Evolutionary conservation across 2,888 invertebrate species (phyloP).

Genomic region (Noctua comes): DNA sequence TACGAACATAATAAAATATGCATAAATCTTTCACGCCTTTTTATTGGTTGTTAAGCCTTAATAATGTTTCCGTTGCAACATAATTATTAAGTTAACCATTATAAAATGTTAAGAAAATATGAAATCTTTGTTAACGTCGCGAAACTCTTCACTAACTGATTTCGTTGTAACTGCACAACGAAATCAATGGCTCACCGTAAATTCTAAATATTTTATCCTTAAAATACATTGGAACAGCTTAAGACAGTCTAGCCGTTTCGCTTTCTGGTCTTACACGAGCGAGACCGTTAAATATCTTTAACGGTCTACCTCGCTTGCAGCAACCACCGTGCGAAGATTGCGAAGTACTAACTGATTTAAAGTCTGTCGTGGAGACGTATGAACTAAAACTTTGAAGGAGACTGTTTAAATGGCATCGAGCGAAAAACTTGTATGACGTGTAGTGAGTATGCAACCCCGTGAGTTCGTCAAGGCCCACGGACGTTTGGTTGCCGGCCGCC

Average conservation of each 20-base stretch:
- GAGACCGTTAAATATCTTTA: conserved; percentile 60
- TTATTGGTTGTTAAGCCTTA: conserved; percentile 26
- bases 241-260: conserved; percentile 53
- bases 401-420: conserved; percentile 35
- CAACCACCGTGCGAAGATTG: conserved; percentile 30
- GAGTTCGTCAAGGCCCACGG: conserved; percentile 80
- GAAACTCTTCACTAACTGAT: conserved; percentile 24
- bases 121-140: not conserved
- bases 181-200: conserved; percentile 14
- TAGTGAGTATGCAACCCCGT: conserved; percentile 65
- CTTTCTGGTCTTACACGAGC: conserved; percentile 58
- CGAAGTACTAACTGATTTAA: conserved; percentile 35
- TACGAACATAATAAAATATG: conserved; percentile 46
- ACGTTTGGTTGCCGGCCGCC: conserved; percentile 66
- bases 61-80: conserved; percentile 27
- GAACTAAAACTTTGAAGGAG: conserved; percentile 33
- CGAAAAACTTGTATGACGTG: conserved; percentile 63
- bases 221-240: conserved; percentile 38
- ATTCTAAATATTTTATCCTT: conserved; percentile 17
- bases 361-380: conserved; percentile 2
- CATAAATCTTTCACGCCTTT: conserved; percentile 32
- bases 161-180: not conserved
- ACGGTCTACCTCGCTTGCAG: conserved; percentile 46
- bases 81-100: not conserved
- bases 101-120: conserved; percentile 9